A percentile compares a stretch with the other conserved stretches of the same genome.
phyloP scores from a whole-genome alignment of 2,113 vertebrate species.

The Zapornia atra region DNA sequence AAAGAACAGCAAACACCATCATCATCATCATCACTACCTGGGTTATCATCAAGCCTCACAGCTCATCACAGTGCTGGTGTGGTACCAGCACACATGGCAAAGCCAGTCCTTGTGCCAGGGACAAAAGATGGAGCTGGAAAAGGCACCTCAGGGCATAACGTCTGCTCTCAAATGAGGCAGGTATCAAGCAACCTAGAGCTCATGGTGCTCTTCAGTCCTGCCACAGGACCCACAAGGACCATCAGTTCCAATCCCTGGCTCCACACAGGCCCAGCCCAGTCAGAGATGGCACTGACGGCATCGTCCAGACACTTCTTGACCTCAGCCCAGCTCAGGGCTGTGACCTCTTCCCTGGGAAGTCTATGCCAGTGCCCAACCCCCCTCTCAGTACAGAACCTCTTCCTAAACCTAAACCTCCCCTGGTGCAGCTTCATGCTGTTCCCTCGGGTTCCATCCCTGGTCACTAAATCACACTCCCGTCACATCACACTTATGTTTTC shows the following conservation, averaged over 20 bases:
- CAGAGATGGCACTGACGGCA: no score
- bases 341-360: no score
- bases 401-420: no score
- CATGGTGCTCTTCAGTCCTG: neutral
- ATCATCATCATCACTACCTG: neutral
- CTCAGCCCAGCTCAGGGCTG: no score
- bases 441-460: no score
- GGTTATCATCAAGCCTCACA: neutral
- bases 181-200: neutral
- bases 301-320: no score
- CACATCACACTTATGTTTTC: neutral
- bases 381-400: no score
- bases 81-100: fast-evolving
- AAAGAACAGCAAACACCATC: neutral
- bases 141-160: no score
- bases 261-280: no score
- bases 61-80: neutral
- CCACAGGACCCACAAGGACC: neutral
- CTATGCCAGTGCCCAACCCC: no score
- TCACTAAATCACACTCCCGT: neutral
- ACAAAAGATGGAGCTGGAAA: neutral
- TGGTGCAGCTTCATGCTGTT: no score
- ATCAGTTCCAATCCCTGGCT: no score
- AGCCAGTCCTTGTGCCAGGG: neutral
- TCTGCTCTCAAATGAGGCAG: neutral